A percentile compares a stretch with the other conserved stretches of the same genome.
These are phyloP conservation scores for Zaprionus lachaisei DNA, from an alignment of 1,140 invertebrate species.

Conservation along the genomic window DNA sequence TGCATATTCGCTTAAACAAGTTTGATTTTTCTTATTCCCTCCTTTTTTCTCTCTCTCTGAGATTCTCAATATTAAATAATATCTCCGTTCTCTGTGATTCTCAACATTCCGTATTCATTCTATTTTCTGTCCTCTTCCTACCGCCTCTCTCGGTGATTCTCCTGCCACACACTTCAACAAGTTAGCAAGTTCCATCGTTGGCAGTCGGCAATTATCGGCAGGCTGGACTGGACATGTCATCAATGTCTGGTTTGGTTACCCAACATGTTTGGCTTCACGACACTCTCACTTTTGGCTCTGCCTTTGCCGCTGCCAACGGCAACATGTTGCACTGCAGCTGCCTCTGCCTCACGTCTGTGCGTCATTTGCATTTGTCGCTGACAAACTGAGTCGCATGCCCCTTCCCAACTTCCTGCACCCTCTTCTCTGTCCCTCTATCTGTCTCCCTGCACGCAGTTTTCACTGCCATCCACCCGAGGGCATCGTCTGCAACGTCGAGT, in stretches of 20 bases:
- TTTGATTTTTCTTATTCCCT: too few species aligned
- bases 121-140: not conserved
- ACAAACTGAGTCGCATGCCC: conserved; percentile 8
- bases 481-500: conserved; percentile 28
- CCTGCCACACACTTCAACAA: not conserved
- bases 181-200: not conserved
- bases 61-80: not conserved
- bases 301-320: conserved; percentile 7
- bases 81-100: too few species aligned
- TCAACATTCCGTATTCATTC: too few species aligned
- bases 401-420: too few species aligned
- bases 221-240: conserved; percentile 20
- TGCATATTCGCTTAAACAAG: too few species aligned
- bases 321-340: conserved; percentile 44
- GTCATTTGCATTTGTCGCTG: conserved; percentile 70
- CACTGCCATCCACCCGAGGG: conserved; percentile 62
- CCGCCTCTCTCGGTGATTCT: conserved; percentile 9
- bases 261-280: conserved; percentile 47
- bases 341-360: conserved; percentile 21
- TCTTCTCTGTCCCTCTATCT: too few species aligned
- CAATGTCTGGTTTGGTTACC: conserved; percentile 38
- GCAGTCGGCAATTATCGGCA: conserved; percentile 13
- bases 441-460: conserved; percentile 51
- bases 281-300: conserved; percentile 65
- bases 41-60: not conserved